Percentiles rank a stretch among this genome's conserved stretches.
phyloP scores from a whole-genome alignment of 2,797 vertebrate genomes.

The Rhabdophis nuchalis region DNA sequence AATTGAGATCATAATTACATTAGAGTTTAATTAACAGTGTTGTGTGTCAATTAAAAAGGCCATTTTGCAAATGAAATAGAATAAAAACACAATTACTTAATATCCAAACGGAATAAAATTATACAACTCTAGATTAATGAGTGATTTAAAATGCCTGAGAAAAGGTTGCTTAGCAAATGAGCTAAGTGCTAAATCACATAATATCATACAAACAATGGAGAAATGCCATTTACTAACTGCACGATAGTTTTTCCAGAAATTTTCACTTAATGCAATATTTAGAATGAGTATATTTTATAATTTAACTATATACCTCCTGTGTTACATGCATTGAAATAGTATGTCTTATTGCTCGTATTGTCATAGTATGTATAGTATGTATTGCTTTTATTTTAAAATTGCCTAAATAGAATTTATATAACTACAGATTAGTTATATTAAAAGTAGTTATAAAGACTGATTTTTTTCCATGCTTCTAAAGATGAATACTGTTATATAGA shows the following conservation, averaged over 20 bases:
- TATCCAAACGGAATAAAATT: constrained; percentile 26
- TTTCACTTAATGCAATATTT: background rate
- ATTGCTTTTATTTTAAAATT: background rate
- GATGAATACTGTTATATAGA: background rate
- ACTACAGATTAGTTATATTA: background rate
- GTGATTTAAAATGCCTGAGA: constrained; percentile 4
- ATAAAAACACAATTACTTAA: constrained; percentile 36
- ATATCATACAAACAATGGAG: background rate
- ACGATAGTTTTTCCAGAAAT: background rate
- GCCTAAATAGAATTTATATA: background rate
- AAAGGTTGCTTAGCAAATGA: constrained; percentile 7
- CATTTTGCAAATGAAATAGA: constrained; percentile 24
- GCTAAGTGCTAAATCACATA: constrained; percentile 32
- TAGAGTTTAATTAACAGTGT: constrained; percentile 36
- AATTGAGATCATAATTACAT: constrained; percentile 36
- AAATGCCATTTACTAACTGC: constrained; percentile 23
- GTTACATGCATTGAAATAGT: background rate
- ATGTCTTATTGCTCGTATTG: background rate
- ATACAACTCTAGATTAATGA: constrained; percentile 30
- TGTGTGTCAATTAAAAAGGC: constrained; percentile 25
- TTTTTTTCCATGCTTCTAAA: background rate
- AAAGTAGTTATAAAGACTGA: background rate
- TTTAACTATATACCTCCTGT: background rate
- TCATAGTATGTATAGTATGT: background rate
- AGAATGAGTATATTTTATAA: background rate